These are phyloP conservation scores for Forbesichthys papilliferus DNA, from an alignment of 2,113 vertebrate species.

Conservation along the genomic window DNA sequence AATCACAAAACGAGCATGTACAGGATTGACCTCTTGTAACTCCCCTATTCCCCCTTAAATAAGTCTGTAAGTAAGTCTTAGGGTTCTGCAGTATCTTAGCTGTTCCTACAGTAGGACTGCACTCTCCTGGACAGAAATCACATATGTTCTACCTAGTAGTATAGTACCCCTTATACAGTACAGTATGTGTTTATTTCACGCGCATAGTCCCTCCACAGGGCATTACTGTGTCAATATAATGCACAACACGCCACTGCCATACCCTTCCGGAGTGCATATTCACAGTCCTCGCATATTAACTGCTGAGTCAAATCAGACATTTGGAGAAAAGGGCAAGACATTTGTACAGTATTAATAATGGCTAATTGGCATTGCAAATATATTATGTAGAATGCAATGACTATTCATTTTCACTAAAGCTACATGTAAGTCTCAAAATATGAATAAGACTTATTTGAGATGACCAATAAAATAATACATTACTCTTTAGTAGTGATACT, in stretches of 20 bases:
- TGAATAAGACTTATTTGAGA: conserved; percentile 36
- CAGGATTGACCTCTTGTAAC: too few relatives aligned
- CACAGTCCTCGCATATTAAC: conserved; percentile 61
- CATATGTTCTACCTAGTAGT: too few relatives aligned
- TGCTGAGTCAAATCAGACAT: conserved; percentile 70
- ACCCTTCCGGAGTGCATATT: conserved; percentile 51
- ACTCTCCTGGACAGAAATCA: too few relatives aligned
- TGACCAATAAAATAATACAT: conserved; percentile 30
- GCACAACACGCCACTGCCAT: conserved; percentile 50
- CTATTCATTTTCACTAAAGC: conserved; percentile 7
- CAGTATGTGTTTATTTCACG: conserved; percentile 6
- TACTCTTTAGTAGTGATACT: not conserved
- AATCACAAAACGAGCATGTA: too few relatives aligned
- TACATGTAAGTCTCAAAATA: conserved; percentile 12
- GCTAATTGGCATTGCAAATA: conserved; percentile 78
- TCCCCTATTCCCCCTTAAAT: too few relatives aligned
- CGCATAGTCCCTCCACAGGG: conserved; percentile 32
- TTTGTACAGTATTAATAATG: conserved; percentile 74
- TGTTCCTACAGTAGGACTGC: too few relatives aligned
- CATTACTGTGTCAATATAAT: conserved; percentile 62
- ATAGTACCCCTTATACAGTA: not conserved
- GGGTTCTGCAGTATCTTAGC: too few relatives aligned
- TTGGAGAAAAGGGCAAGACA: conserved; percentile 64
- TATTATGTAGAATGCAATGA: conserved; percentile 74
- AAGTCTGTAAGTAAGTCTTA: too few relatives aligned